phyloP scores from a whole-genome alignment of 1,140 invertebrate species.

The Zophobas morio region DNA sequence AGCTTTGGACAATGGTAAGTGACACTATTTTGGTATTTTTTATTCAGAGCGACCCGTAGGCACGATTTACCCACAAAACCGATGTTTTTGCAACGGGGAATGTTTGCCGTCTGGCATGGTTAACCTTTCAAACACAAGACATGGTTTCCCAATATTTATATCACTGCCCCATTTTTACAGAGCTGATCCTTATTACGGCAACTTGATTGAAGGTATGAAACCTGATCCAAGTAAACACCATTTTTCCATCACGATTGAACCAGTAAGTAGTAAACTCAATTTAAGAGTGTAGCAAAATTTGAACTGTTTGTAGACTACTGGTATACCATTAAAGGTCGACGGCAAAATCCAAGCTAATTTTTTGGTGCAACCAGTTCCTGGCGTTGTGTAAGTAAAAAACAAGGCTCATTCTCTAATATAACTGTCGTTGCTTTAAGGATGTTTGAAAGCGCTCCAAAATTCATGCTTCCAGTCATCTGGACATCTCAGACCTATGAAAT shows the following conservation, averaged over 20 bases:
- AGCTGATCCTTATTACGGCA: conserved; percentile 71
- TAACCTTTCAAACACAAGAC: conserved; percentile 73
- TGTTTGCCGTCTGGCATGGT: conserved; percentile 77
- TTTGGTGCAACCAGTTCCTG: too few relatives aligned
- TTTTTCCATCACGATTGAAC: too few relatives aligned
- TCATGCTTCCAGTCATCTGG: too few relatives aligned
- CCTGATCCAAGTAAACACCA: conserved; percentile 63
- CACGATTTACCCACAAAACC: conserved; percentile 74
- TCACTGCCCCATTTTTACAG: conserved; percentile 82
- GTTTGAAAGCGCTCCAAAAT: too few relatives aligned
- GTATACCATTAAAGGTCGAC: too few relatives aligned
- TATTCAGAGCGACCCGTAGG: conserved; percentile 61
- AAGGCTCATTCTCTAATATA: not conserved
- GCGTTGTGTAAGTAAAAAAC: conserved; percentile 59
- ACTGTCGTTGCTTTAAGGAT: too few relatives aligned
- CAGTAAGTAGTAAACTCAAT: too few relatives aligned
- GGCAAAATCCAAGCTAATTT: too few relatives aligned
- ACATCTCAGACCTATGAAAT: too few relatives aligned
- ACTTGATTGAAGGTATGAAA: conserved; percentile 72
- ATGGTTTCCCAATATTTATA: conserved; percentile 76
- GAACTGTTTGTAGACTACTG: too few relatives aligned
- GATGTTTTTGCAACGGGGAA: conserved; percentile 80
- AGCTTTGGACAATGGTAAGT: conserved; percentile 74
- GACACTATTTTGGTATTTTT: too few relatives aligned
- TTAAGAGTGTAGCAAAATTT: too few relatives aligned